Percentiles rank a stretch among this genome's conserved stretches.
Evolutionary conservation across 2,888 invertebrate species (phyloP).

Genomic region (Drosophila bunnanda): DNA sequence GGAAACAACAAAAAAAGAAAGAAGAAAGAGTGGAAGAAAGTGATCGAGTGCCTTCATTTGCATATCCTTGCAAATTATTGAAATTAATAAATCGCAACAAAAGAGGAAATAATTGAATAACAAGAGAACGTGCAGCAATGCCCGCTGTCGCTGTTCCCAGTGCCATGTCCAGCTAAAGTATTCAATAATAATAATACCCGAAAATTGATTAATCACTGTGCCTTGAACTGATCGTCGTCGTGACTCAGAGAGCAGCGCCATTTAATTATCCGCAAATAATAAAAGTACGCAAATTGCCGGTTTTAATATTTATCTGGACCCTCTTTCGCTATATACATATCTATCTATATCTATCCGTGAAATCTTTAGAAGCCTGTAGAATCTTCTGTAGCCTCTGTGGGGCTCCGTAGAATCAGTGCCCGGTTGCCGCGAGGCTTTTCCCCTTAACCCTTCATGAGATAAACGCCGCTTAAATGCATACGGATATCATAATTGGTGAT

Average conservation of each 20-base stretch:
- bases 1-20: constrained; percentile 6
- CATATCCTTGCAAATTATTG: constrained; percentile 70
- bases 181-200: constrained; percentile 33
- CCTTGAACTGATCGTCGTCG: constrained; percentile 68
- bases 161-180: constrained; percentile 62
- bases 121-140: constrained; percentile 32
- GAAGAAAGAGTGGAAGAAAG: constrained; percentile 35
- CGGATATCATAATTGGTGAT: constrained; percentile 85
- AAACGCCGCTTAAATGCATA: constrained; percentile 84
- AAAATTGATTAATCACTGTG: constrained; percentile 60
- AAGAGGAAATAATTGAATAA: constrained; percentile 35
- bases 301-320: constrained; percentile 20
- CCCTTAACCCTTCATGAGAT: constrained; percentile 40
- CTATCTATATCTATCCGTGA: no score
- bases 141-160: constrained; percentile 44
- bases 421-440: constrained; percentile 25
- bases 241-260: constrained; percentile 55
- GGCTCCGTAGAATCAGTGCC: constrained; percentile 18
- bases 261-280: constrained; percentile 42
- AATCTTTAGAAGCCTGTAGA: constrained; percentile 13
- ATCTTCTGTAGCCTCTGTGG: constrained; percentile 1
- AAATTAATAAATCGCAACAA: constrained; percentile 39
- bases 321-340: background rate
- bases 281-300: constrained; percentile 34
- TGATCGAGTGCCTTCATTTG: constrained; percentile 62